Evolutionary conservation across 1,140 invertebrate species (phyloP).

Genomic region (Glomeris maerens): DNA sequence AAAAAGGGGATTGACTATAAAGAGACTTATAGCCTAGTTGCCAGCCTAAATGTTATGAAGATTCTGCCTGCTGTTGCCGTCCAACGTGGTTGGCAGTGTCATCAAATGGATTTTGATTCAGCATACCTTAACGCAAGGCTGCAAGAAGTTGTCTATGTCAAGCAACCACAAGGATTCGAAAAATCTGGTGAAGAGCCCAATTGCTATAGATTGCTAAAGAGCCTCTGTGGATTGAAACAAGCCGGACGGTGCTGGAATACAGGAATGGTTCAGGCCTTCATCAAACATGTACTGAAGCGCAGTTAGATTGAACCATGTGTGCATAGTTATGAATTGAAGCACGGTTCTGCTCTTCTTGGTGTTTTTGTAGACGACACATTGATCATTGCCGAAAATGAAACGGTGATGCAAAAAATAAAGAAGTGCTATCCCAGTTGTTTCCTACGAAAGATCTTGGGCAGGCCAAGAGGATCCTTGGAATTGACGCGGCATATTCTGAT

Average conservation of each 20-base stretch:
- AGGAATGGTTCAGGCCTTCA: slow-evolving; percentile 23
- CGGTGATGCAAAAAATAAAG: too few species aligned
- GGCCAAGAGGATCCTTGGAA: background rate
- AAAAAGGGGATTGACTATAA: too few species aligned
- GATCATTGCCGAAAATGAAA: too few species aligned
- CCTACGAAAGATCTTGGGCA: too few species aligned
- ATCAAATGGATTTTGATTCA: background rate
- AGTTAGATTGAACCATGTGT: background rate
- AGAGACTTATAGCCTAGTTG: too few species aligned
- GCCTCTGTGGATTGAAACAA: slow-evolving; percentile 26
- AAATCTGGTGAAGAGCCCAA: slow-evolving; percentile 4
- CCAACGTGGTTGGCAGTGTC: too few species aligned
- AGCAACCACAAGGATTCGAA: slow-evolving; percentile 23
- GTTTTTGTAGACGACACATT: background rate
- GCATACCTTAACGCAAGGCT: slow-evolving; percentile 29
- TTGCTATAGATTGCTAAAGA: slow-evolving; percentile 22
- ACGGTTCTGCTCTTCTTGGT: too few species aligned
- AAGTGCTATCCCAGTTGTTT: too few species aligned
- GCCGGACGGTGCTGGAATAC: slow-evolving; percentile 26
- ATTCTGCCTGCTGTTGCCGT: too few species aligned
- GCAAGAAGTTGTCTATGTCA: slow-evolving; percentile 28
- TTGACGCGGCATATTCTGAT: background rate
- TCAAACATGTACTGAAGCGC: slow-evolving; percentile 5
- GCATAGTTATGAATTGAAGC: too few species aligned
- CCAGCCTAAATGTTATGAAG: too few species aligned